Evolutionary conservation across 2,113 vertebrate genomes (phyloP).

Genomic region (Oryzias curvinotus): DNA sequence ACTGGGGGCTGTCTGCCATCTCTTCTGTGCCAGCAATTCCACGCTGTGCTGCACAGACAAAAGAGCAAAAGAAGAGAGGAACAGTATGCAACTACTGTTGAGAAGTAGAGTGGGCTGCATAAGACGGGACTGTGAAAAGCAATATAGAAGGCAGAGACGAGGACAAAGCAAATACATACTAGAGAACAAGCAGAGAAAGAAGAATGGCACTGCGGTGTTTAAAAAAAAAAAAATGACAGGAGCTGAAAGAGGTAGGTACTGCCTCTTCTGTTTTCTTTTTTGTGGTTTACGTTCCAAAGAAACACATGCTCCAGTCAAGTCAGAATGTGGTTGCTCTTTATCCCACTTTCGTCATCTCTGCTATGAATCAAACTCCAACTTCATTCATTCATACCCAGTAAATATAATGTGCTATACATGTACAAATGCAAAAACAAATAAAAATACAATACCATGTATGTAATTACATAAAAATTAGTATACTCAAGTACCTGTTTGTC

Average conservation of each 20-base stretch:
- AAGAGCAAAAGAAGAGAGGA: slow-evolving; percentile 20
- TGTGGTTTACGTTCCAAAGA: slow-evolving; percentile 54
- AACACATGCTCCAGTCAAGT: slow-evolving; percentile 49
- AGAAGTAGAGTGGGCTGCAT: slow-evolving; percentile 25
- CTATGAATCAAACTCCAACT: slow-evolving; percentile 42
- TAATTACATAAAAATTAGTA: too few relatives aligned
- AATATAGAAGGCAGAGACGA: slow-evolving; percentile 24
- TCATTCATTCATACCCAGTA: slow-evolving; percentile 44
- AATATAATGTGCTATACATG: slow-evolving; percentile 10
- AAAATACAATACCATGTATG: too few relatives aligned
- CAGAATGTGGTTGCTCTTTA: slow-evolving; percentile 64
- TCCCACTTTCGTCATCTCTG: slow-evolving; percentile 52
- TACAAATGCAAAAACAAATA: slow-evolving; percentile 1
- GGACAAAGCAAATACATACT: slow-evolving; percentile 18
- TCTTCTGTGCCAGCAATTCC: slow-evolving; percentile 36
- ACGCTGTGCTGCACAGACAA: slow-evolving; percentile 17
- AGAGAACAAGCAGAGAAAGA: slow-evolving; percentile 33
- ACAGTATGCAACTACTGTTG: slow-evolving; percentile 30
- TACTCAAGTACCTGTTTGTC: too few relatives aligned
- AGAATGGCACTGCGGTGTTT: slow-evolving; percentile 38
- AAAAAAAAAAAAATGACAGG: slow-evolving; percentile 50
- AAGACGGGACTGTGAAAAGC: slow-evolving; percentile 27
- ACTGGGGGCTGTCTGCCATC: slow-evolving; percentile 53
- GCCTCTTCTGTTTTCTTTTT: slow-evolving; percentile 33
- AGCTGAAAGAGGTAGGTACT: slow-evolving; percentile 36